Evolutionary conservation across 2,113 vertebrate genomes (phyloP).

Genomic region (Cacatua alba): DNA sequence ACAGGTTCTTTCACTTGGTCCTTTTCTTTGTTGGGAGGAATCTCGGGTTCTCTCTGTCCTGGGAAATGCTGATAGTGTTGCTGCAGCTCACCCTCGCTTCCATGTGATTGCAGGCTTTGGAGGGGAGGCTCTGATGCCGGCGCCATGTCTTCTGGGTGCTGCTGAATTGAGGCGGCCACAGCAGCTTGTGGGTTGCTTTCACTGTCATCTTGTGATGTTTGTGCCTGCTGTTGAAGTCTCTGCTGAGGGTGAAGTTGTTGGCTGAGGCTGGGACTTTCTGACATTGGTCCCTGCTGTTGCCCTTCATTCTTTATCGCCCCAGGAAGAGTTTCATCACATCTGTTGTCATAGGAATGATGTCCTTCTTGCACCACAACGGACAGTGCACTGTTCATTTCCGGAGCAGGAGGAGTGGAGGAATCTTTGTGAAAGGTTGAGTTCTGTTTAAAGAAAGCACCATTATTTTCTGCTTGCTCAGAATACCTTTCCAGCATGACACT

Average conservation of each 20-base stretch:
- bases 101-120: background rate
- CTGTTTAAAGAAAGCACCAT: slow-evolving; percentile 77
- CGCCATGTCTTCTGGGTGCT: slow-evolving; percentile 41
- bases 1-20: slow-evolving; percentile 64
- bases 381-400: slow-evolving; percentile 62
- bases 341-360: slow-evolving; percentile 60
- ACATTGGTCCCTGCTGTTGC: background rate
- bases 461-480: slow-evolving; percentile 73
- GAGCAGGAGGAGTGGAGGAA: slow-evolving; percentile 73
- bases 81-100: slow-evolving; percentile 34
- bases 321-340: slow-evolving; percentile 62
- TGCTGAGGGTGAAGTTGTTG: slow-evolving; percentile 19
- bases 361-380: slow-evolving; percentile 56
- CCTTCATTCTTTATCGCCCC: slow-evolving; percentile 70
- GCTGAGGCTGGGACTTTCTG: slow-evolving; percentile 42
- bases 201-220: background rate
- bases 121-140: slow-evolving; percentile 38
- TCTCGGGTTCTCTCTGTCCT: slow-evolving; percentile 57
- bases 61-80: slow-evolving; percentile 49
- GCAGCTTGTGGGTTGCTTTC: background rate
- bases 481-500: slow-evolving; percentile 71
- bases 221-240: slow-evolving; percentile 59
- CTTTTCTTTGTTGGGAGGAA: slow-evolving; percentile 58
- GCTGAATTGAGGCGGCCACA: background rate
- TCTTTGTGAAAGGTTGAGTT: slow-evolving; percentile 79